Evolutionary conservation across 2,797 vertebrate species (phyloP), one percentile per base, ranked within the genome.

Genomic region (Chloroceryle inda): DNA sequence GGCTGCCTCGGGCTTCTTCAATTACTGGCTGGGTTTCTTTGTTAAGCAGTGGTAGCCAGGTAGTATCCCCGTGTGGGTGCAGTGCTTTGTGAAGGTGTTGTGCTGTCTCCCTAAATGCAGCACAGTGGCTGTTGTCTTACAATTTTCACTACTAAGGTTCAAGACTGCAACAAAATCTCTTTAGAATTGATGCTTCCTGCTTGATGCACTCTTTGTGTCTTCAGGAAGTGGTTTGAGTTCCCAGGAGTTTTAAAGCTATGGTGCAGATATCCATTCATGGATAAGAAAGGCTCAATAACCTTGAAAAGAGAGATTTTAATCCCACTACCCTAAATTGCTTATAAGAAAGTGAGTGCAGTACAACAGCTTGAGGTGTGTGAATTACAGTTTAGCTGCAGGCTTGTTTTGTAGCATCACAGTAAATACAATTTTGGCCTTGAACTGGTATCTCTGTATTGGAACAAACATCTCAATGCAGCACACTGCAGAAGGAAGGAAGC

Each of bases 361-460:
- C 56, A 84, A 75, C 40, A 66, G n/a, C 49, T 52, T 47, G 44
- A 88, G n/a, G 21, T 80, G 49, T 50, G 61, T 64, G 38, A 62
- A 66, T 29, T 82, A 24, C 42, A 44, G 31, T 78, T 88, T 63
- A 88, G 50, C 58, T 92, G 58, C 20, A 73, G 81, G 53, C 44
- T 93, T 96, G 49, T 89, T 96, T 86, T 92, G 73, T 83, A 78
- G n/a, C 1, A 33, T 81, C 47, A 58, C 66, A 15, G 20, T 91
- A 91, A 89, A 89, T 89, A 89, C 92, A 92, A 89, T 86, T 79
- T 86, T 92, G 91, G 91, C 94, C 92, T 96, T 94, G 92, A 96
- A 92, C 73, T 89, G 67, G 0, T 88, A n/a, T 75, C 89, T 92
- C 18, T 84, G 66, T 82, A 42, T 88, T 96, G 92, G 91, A 97